Evolutionary conservation across 1,140 invertebrate species (phyloP), one percentile per base, ranked within the genome.

Genomic region (Drosophila watanabei): DNA sequence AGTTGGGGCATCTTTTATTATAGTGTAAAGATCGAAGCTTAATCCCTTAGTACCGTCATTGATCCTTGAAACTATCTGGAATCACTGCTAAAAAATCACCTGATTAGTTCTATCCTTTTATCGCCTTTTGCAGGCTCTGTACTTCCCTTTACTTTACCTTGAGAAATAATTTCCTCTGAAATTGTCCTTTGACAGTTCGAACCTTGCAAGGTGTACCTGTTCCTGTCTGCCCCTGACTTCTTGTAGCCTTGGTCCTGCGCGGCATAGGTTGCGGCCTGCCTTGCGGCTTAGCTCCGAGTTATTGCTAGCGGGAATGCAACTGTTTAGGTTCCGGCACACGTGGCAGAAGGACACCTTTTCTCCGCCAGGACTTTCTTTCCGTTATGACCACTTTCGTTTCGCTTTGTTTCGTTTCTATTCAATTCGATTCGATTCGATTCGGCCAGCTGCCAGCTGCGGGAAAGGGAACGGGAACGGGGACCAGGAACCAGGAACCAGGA

Each of bases 371-470:
- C 68, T 69, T 71, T 71, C 63, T 46, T 69, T 43, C 63, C 49
- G 49, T 71, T 69, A 56, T 43, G 39, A 54, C 10, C 68, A 71
- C 68, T 71, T 71, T 71, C 68, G 13, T 64, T 69, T 49, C 24
- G 11, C 16, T 28, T 49, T 24, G 16, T 37, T 37, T 37, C 18
- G 33, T 63, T 39, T 28, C 24, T 57, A 39, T 63, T 51, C 52
- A 35, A 54, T 37, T 24, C 54, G 35, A 35, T 59, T 59, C 54
- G 54, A 43, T 64, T 59, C 54, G 54, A 43, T 64, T 62, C 18
- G 41, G 46, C 68, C 68, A 71, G 68, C 68, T 71, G 68, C 49
- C 39, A 70, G 20, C 24, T 45, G 18, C 41, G 56, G 68, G 28
- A 28, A n/a, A n/a, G n/a, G n/a, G n/a, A n/a, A n/a, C n/a, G n/a